Conservation (phyloP, 2,113 vertebrate genomes). For the Sorex araneus region DNA sequence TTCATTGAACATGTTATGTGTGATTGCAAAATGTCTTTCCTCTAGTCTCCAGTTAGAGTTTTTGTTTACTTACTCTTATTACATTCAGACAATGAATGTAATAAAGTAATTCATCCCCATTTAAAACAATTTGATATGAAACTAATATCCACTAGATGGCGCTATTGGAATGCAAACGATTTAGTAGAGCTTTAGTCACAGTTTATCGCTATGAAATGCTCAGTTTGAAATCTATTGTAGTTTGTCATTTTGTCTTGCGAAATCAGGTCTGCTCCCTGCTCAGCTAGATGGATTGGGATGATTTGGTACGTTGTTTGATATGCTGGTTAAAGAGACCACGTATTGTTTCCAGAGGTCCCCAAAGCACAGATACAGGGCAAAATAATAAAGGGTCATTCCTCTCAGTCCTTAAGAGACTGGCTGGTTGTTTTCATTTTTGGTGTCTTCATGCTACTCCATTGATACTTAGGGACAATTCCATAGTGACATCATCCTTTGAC, state of each 20-base stretch:
- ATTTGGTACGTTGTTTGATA: conserved; percentile 40
- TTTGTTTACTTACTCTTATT: conserved; percentile 60
- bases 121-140: conserved; percentile 38
- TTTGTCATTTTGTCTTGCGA: conserved; percentile 53
- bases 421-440: neutral
- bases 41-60: neutral
- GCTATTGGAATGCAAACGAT: conserved; percentile 80
- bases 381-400: conserved; percentile 16
- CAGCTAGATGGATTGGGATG: conserved; percentile 40
- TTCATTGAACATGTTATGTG: neutral
- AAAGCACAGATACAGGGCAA: neutral
- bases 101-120: neutral
- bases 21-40: conserved; percentile 48
- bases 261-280: conserved; percentile 32
- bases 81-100: no score
- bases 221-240: conserved; percentile 62
- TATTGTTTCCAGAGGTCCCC: conserved; percentile 11
- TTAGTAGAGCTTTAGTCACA: neutral
- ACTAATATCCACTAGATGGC: conserved; percentile 87
- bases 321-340: conserved; percentile 25
- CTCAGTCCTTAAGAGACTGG: neutral
- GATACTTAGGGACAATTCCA: neutral
- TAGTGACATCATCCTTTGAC: neutral
- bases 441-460: neutral
- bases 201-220: neutral